Evolutionary conservation across 2,888 invertebrate species (phyloP), one percentile per base, ranked within the genome.

Genomic region (Tipula unca): DNA sequence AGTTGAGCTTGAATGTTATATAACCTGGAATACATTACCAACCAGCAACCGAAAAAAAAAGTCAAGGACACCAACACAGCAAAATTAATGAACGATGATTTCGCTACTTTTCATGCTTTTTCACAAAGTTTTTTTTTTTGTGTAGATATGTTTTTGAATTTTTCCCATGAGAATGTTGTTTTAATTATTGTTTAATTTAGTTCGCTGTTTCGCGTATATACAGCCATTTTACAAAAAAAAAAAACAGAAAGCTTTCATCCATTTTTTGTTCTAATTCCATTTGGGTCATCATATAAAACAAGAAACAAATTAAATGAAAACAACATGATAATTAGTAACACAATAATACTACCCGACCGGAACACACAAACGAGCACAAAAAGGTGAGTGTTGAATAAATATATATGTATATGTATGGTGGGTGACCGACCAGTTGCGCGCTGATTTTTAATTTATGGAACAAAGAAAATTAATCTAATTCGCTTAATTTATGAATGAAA

Each of bases 171-270:
- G 69, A 69, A 25, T 69, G 69, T 69, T 69, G 69, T 69, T 69
- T 69, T 69, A 69, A 69, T 69, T 69, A 69, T 69, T 69, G 25
- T 69, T 69, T 69, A 69, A 69, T 69, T 69, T 69, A 69, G 69
- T 69, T 69, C 69, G 69, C 25, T 25, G 10, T 69, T 69, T 69
- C 69, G 25, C 69, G 69, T 69, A 69, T 69, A 69, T 69, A 25
- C 25, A 69, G 25, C 69, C 25, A 69, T 69, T 69, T 20, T 69
- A 69, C 1, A 48, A 17, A 48, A 17, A 5, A 8, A 54, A 17
- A 25, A 14, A 69, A 25, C 20, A 14, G 10, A 25, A 69, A 25
- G 48, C 25, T 69, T 48, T 4, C 48, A 13, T 48, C 48, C 5
- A 8, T 48, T 17, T 17, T 69, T 69, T 69, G 25, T 69, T 69